Conservation (phyloP, 2,113 vertebrate species). For the Plestiodon gilberti region DNA sequence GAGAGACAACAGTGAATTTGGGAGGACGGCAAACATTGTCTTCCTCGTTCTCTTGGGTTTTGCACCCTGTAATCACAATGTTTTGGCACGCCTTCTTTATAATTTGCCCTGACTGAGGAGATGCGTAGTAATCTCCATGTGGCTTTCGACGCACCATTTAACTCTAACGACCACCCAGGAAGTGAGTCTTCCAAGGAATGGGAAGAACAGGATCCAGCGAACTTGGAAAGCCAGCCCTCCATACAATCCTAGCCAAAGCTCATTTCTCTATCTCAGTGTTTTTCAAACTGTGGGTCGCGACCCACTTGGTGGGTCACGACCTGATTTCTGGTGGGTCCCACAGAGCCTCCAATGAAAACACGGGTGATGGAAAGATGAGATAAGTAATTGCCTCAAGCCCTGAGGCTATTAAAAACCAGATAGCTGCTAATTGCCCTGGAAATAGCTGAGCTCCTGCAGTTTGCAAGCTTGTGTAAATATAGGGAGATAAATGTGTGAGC, state of each 20-base stretch:
- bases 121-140: conserved; percentile 9
- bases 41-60: not conserved
- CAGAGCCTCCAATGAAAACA: too few relatives aligned
- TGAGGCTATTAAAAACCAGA: too few relatives aligned
- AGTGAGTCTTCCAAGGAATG: not conserved
- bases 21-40: not conserved
- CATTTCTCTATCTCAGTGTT: too few relatives aligned
- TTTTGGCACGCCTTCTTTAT: conserved; percentile 22
- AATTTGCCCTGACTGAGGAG: conserved; percentile 20
- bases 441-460: too few relatives aligned
- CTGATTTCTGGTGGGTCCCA: too few relatives aligned
- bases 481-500: too few relatives aligned
- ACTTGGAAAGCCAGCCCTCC: fast-evolving
- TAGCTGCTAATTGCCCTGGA: too few relatives aligned
- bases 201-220: conserved; percentile 21
- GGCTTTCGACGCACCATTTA: conserved; percentile 21
- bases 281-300: too few relatives aligned
- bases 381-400: too few relatives aligned
- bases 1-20: not conserved
- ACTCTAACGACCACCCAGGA: not conserved
- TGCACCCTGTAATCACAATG: conserved; percentile 22
- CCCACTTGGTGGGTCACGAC: too few relatives aligned
- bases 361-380: too few relatives aligned
- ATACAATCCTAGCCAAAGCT: not conserved
- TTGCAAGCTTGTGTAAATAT: too few relatives aligned